Evolutionary conservation across 2,888 invertebrate species (phyloP), one percentile per base, ranked within the genome.

Genomic region (Lymantria monacha): DNA sequence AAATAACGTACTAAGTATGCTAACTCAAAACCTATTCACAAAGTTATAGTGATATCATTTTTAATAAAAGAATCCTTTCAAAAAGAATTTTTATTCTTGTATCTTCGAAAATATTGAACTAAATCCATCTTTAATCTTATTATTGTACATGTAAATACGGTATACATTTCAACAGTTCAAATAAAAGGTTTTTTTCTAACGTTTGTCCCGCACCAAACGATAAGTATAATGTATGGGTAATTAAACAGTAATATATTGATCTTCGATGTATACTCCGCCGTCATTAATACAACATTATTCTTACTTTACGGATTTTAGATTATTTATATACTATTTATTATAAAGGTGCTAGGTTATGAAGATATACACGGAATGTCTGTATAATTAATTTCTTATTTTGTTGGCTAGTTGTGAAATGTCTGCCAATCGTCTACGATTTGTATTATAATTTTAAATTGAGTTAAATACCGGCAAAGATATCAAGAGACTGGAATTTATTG

Each of bases 201-300:
- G 67, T 69, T 68, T 72, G 78, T 76, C 78, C 67, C 61, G 58
- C 59, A 53, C 55, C 63, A 51, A 47, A 61, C 33, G 83, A 85
- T 88, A 89, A 88, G 86, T 82, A 81, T 88, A 88, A 89, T 86
- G 71, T 87, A 89, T 87, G 63, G 83, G 86, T 87, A 87, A 89
- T 87, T 87, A 87, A 77, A 62, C 56, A 59, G 74, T 87, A 86
- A 89, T 83, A 86, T 87, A 89, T 88, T 82, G 85, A 74, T 75
- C 76, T 77, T 83, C 72, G 76, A 84, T 83, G 83, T 81, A 79
- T 80, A 77, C 76, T 76, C 73, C 74, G 30, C 74, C 63, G 78
- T 85, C 85, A 87, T 88, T 87, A 88, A 80, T 79, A 81, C 63
- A 58, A 72, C 83, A 77, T 88, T 77, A 81, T 63, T 88, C 85